phyloP scores from a whole-genome alignment of 2,888 invertebrate species.

The Tenthredo livida region DNA sequence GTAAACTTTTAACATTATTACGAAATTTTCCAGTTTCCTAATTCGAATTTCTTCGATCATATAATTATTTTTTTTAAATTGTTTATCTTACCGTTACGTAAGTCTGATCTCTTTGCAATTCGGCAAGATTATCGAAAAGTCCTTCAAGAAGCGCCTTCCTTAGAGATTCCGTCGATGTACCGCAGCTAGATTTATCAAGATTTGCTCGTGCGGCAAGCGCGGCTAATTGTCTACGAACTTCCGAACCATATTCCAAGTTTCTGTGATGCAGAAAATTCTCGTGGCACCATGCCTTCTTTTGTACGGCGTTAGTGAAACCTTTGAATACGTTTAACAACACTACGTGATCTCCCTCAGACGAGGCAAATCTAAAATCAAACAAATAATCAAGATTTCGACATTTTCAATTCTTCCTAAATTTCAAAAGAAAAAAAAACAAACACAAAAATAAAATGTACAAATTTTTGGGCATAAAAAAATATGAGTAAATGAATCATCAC shows the following conservation, averaged over 20 bases:
- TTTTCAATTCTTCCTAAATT: neutral
- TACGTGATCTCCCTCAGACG: slow-evolving; percentile 94
- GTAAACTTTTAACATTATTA: neutral
- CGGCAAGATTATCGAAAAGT: slow-evolving; percentile 92
- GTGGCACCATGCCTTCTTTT: slow-evolving; percentile 91
- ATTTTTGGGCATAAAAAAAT: too few relatives aligned
- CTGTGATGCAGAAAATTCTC: slow-evolving; percentile 92
- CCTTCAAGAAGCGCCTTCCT: slow-evolving; percentile 91
- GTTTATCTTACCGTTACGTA: slow-evolving; percentile 82
- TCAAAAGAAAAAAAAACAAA: too few relatives aligned
- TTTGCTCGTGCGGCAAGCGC: slow-evolving; percentile 75
- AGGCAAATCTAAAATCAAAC: slow-evolving; percentile 84
- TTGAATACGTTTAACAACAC: slow-evolving; percentile 94
- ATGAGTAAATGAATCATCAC: neutral
- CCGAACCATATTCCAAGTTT: slow-evolving; percentile 89
- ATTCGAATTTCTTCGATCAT: neutral
- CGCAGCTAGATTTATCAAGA: slow-evolving; percentile 73
- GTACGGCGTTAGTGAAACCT: slow-evolving; percentile 86
- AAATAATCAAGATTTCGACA: neutral
- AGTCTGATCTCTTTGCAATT: slow-evolving; percentile 86
- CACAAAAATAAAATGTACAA: too few relatives aligned
- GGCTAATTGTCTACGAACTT: slow-evolving; percentile 89
- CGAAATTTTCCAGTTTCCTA: neutral
- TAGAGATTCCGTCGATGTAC: slow-evolving; percentile 70
- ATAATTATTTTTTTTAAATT: neutral